phyloP scores from a whole-genome alignment of 2,888 invertebrate genomes.

The Tanaodytes sp. region DNA sequence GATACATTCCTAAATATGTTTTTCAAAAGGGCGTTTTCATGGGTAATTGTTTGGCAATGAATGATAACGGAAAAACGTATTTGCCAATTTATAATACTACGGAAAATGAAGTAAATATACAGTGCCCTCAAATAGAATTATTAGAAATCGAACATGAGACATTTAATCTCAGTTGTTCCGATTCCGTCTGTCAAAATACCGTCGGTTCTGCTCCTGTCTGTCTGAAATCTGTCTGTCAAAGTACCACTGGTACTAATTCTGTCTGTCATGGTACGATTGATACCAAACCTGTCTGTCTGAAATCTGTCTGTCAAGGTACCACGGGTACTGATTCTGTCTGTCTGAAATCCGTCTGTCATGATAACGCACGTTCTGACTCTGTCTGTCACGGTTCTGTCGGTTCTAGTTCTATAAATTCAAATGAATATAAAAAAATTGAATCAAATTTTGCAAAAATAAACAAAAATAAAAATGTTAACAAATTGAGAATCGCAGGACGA shows the following conservation, averaged over 20 bases:
- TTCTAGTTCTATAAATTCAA: no score
- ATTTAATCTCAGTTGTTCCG: no score
- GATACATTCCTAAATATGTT: background rate
- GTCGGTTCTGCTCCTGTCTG: no score
- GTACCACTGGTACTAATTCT: background rate
- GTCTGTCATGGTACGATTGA: background rate
- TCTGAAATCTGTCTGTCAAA: background rate
- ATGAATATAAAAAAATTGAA: background rate
- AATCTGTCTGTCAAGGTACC: no score
- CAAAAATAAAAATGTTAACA: background rate
- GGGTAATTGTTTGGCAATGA: background rate
- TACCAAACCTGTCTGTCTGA: background rate
- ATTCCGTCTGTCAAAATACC: no score
- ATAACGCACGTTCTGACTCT: background rate
- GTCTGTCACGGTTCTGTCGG: no score
- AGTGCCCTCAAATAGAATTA: background rate
- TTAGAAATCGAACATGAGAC: background rate
- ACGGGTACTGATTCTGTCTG: background rate
- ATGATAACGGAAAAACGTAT: background rate
- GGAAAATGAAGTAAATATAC: background rate
- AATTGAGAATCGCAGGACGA: background rate
- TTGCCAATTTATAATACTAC: slow-evolving; percentile 11
- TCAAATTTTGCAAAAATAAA: background rate
- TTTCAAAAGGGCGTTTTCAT: slow-evolving; percentile 9
- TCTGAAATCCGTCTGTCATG: background rate